Base-by-base conservation (phyloP, 1,140 invertebrate genomes). In the Hypsibius dujardini region DNA sequence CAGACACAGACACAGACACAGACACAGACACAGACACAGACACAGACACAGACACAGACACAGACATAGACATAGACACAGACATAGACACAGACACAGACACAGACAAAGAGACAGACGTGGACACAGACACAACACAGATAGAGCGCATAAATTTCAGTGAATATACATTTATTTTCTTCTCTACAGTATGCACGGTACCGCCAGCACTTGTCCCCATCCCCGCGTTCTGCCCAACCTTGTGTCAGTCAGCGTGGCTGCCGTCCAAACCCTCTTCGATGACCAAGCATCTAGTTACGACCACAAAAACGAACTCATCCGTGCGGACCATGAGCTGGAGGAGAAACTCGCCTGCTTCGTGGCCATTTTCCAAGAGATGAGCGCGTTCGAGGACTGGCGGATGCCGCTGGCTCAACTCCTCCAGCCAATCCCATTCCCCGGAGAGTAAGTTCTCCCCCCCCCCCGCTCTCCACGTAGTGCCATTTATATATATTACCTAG, bases 141-240 rank as follows among this genome's bases (percentile, higher is more conserved):
- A 28, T 28, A 28, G 28, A 28, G 28, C 28, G 28, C 28, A 28
- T 28, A 28, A 28, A 28, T 28, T 28, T 28, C 28, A 28, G 28
- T 28, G 28, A 28, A 28, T 28, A 28, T 28, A 28, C 28, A 28
- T 28, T 59, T n/a, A n/a, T 50, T 72, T 47, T 74, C 71, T 72
- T 74, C 75, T 75, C n/a, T 75, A 56, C 75, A 88, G 87, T 75
- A 85, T 89, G 73, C 89, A 92, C 78, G 88, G 89, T 7, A 81
- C 83, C 2, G 84, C 84, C 60, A 88, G 86, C 74, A 82, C 84
- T 15, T 92, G 89, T 80, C 89, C 89, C 2, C 88, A 91, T 79
- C 88, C 88, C 0, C 81, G 89, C 67, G 87, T 90, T 2, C 82
- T 90, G 12, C 88, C 88, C 1, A 92, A 92, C 81, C 81, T 91